A percentile compares a stretch with the other conserved stretches of the same genome.
Conservation (phyloP, 2,113 vertebrate genomes). For the Catharus fuscescens region DNA sequence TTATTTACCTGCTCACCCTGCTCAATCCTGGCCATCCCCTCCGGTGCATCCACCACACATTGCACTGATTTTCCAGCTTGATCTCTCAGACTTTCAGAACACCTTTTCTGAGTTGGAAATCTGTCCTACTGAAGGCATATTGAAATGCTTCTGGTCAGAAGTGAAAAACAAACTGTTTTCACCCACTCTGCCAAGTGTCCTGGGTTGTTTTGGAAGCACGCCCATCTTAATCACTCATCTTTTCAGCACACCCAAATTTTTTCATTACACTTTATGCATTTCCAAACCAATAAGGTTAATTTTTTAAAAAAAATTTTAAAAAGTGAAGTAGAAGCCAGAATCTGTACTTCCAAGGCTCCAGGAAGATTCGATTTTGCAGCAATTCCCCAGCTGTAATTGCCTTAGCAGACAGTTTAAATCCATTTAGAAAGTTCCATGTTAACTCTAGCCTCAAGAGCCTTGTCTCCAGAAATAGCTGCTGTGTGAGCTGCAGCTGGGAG, state of each 20-base stretch:
- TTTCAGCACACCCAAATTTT: background rate
- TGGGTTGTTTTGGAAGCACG: background rate
- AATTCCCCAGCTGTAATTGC: background rate
- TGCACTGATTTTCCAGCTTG: background rate
- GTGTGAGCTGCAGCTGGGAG: background rate
- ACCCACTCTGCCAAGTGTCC: background rate
- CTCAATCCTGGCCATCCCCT: background rate
- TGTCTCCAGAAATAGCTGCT: background rate
- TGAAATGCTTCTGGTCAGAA: conserved; percentile 4
- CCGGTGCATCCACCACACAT: background rate
- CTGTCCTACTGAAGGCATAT: background rate
- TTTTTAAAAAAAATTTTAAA: background rate
- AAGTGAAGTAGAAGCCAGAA: background rate
- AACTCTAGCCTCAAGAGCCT: conserved; percentile 4
- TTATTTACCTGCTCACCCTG: background rate
- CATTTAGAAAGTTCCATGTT: background rate
- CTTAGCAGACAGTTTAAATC: conserved; percentile 16
- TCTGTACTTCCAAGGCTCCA: background rate
- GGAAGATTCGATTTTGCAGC: background rate
- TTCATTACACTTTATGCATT: background rate
- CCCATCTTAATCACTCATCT: background rate
- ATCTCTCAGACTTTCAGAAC: background rate
- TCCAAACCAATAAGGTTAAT: background rate
- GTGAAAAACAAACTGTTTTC: background rate
- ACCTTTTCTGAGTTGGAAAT: background rate